A percentile compares a stretch with the other conserved stretches of the same genome.
Evolutionary conservation across 2,888 invertebrate species (phyloP).

Genomic region (Amorpha juglandis): DNA sequence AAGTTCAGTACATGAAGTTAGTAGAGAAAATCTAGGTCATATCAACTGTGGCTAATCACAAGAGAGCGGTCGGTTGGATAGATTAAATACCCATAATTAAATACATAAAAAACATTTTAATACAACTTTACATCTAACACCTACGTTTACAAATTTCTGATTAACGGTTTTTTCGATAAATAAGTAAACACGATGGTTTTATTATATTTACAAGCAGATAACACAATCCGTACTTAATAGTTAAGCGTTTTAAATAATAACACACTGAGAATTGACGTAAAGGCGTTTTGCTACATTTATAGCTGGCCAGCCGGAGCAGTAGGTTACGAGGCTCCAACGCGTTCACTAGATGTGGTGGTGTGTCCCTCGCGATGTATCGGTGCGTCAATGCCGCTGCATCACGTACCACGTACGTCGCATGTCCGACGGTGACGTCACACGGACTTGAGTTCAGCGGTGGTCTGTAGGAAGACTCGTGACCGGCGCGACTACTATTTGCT

Average conservation of each 20-base stretch:
- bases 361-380: not conserved
- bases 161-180: slow-evolving; percentile 80
- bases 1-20: slow-evolving; percentile 61
- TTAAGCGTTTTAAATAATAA: slow-evolving; percentile 83
- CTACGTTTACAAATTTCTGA: slow-evolving; percentile 80
- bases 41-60: slow-evolving; percentile 73
- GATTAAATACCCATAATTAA: slow-evolving; percentile 81
- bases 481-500: slow-evolving; percentile 77
- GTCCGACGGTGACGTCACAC: slow-evolving; percentile 38
- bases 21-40: slow-evolving; percentile 66
- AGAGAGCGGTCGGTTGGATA: slow-evolving; percentile 81
- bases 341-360: slow-evolving; percentile 32
- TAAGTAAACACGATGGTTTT: slow-evolving; percentile 79
- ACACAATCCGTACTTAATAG: slow-evolving; percentile 78
- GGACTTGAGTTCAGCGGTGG: slow-evolving; percentile 69
- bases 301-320: slow-evolving; percentile 73
- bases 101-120: slow-evolving; percentile 81
- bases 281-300: slow-evolving; percentile 78
- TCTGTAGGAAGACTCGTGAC: slow-evolving; percentile 78
- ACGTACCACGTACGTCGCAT: slow-evolving; percentile 29
- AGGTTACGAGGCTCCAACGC: slow-evolving; percentile 32
- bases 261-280: slow-evolving; percentile 84
- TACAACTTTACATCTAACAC: slow-evolving; percentile 83
- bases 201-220: slow-evolving; percentile 84
- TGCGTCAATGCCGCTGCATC: not conserved